Conservation (phyloP, 2,888 invertebrate genomes). For the Stenodema calcarata region DNA sequence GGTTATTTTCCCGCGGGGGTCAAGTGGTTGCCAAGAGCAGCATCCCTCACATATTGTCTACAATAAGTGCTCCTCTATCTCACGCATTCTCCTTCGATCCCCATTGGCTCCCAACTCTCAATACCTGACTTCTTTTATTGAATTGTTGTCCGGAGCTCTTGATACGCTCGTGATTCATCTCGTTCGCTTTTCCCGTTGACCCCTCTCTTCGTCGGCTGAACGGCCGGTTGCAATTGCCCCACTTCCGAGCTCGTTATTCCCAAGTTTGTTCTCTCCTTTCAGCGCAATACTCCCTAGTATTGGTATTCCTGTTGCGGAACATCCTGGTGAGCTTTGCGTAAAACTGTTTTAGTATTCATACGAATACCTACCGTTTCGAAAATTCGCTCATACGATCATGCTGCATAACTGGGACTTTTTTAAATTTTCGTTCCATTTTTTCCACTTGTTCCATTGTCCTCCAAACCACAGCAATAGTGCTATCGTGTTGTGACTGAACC, state of each 20-base stretch:
- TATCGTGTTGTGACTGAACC: too few species aligned
- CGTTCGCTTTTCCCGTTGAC: neutral
- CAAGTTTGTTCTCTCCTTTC: neutral
- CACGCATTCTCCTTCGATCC: neutral
- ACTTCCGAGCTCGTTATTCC: neutral
- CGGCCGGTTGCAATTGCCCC: neutral
- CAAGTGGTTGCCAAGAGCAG: slow-evolving; percentile 12
- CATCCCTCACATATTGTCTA: slow-evolving; percentile 14
- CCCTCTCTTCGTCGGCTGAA: neutral
- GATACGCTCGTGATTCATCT: neutral
- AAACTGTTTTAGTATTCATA: too few species aligned
- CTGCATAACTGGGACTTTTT: too few species aligned
- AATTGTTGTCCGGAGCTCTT: neutral
- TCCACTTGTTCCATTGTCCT: too few species aligned
- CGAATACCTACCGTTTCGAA: too few species aligned
- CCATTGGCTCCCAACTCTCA: neutral
- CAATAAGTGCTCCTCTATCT: neutral
- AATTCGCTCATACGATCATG: too few species aligned
- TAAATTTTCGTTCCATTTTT: too few species aligned
- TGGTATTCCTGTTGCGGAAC: too few species aligned
- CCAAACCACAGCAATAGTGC: too few species aligned
- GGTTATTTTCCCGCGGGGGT: neutral
- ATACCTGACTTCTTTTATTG: neutral
- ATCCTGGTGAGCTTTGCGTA: too few species aligned
- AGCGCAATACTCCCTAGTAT: too few species aligned